phyloP scores from a whole-genome alignment of 2,888 invertebrate genomes.

The Leptinotarsa tumamoca region DNA sequence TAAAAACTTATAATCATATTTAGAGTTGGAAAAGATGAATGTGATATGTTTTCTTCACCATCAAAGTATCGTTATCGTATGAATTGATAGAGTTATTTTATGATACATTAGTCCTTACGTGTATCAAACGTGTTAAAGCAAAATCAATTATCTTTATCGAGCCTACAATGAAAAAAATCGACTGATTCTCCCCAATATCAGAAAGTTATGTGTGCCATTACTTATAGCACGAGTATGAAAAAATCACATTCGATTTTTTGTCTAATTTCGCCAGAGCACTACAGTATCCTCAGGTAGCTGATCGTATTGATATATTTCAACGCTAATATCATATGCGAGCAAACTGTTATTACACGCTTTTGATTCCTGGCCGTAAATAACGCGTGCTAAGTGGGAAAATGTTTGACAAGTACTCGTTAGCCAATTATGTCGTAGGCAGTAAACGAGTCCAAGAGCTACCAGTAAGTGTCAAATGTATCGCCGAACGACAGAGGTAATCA shows the following conservation, averaged over 20 bases:
- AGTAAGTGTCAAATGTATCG: slow-evolving; percentile 37
- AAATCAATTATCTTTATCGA: no score
- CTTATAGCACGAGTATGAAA: no score
- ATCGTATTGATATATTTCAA: slow-evolving; percentile 56
- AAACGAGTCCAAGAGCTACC: slow-evolving; percentile 36
- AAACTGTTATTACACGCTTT: slow-evolving; percentile 57
- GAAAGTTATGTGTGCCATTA: no score
- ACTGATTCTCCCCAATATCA: no score
- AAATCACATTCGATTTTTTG: neutral
- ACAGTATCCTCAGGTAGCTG: slow-evolving; percentile 59
- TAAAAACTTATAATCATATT: no score
- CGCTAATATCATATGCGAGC: slow-evolving; percentile 50
- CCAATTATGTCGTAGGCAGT: slow-evolving; percentile 52
- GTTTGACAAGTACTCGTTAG: slow-evolving; percentile 55
- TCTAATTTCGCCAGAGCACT: neutral
- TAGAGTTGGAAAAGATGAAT: no score
- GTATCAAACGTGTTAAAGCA: no score
- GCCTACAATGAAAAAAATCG: no score
- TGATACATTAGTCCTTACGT: no score
- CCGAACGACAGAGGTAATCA: slow-evolving; percentile 5
- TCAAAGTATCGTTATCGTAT: no score
- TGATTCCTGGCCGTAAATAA: slow-evolving; percentile 54
- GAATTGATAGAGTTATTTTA: no score
- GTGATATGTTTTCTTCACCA: no score
- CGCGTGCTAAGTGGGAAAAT: slow-evolving; percentile 48